Conservation (phyloP, 1,140 invertebrate species). For the Meloidogyne exigua region DNA sequence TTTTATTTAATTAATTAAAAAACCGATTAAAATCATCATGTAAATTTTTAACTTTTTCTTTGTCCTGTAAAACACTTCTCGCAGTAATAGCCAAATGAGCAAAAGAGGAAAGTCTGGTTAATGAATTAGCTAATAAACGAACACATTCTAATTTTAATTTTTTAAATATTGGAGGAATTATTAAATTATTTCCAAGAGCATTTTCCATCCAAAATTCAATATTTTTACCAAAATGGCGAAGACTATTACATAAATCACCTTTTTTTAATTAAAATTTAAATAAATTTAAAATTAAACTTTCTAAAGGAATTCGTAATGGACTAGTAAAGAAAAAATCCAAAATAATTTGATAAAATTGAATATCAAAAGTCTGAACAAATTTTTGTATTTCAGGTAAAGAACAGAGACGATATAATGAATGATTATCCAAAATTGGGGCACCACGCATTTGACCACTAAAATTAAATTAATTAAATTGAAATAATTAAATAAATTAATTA, state of each 20-base stretch:
- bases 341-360: constrained; percentile 89
- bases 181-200: constrained; percentile 72
- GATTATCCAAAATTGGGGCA: constrained; percentile 40
- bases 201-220: constrained; percentile 75
- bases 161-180: constrained; percentile 75
- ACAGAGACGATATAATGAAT: constrained; percentile 69
- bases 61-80: constrained; percentile 89
- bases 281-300: not conserved
- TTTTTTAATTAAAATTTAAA: constrained; percentile 70
- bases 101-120: constrained; percentile 92
- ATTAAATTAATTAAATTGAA: constrained; percentile 14
- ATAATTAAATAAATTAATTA: constrained; percentile 5
- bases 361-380: constrained; percentile 79
- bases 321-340: constrained; percentile 93
- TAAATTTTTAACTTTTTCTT: constrained; percentile 94
- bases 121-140: constrained; percentile 86
- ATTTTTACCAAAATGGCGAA: constrained; percentile 28
- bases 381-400: constrained; percentile 71
- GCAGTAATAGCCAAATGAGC: constrained; percentile 96
- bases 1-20: constrained; percentile 61
- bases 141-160: constrained; percentile 78
- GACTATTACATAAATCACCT: constrained; percentile 27
- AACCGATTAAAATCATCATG: constrained; percentile 91
- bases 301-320: constrained; percentile 72
- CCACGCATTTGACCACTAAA: constrained; percentile 13